These are phyloP conservation scores for Casuarius casuarius DNA, from an alignment of 2,113 vertebrate species.

Conservation along the genomic window DNA sequence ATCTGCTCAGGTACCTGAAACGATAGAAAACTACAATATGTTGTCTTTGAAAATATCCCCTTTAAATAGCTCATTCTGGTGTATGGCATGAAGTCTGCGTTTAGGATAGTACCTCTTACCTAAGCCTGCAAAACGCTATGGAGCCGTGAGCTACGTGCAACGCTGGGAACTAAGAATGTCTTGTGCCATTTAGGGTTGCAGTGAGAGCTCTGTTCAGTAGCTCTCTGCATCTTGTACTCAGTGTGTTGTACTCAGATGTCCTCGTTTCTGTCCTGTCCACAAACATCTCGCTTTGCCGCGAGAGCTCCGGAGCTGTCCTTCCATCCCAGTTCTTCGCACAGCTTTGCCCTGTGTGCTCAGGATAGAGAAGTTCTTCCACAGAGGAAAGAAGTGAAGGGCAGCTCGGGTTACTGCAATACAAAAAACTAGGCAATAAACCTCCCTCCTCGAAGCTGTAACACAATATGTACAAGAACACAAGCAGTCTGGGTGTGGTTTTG, in stretches of 20 bases:
- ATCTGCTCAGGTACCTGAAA: background rate
- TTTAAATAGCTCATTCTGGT: background rate
- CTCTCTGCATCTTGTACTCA: background rate
- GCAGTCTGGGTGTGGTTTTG: background rate
- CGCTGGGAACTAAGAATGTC: background rate
- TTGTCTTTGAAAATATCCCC: background rate
- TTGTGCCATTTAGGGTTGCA: background rate
- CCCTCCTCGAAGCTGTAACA: background rate
- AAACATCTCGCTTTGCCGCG: background rate
- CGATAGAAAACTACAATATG: background rate
- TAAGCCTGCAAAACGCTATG: background rate
- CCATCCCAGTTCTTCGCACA: background rate
- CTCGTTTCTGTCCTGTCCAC: background rate
- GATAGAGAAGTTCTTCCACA: background rate
- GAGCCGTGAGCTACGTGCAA: background rate
- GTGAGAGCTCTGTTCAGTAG: background rate
- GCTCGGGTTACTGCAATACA: background rate
- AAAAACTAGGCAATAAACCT: background rate
- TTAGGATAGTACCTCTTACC: background rate
- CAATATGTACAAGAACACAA: background rate
- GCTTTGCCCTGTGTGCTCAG: background rate
- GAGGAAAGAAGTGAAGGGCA: background rate
- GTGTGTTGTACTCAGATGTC: background rate
- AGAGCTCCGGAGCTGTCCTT: background rate
- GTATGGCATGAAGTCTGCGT: background rate